Evolutionary conservation across 2,113 vertebrate species (phyloP).

Genomic region (Brevimyrus niger): DNA sequence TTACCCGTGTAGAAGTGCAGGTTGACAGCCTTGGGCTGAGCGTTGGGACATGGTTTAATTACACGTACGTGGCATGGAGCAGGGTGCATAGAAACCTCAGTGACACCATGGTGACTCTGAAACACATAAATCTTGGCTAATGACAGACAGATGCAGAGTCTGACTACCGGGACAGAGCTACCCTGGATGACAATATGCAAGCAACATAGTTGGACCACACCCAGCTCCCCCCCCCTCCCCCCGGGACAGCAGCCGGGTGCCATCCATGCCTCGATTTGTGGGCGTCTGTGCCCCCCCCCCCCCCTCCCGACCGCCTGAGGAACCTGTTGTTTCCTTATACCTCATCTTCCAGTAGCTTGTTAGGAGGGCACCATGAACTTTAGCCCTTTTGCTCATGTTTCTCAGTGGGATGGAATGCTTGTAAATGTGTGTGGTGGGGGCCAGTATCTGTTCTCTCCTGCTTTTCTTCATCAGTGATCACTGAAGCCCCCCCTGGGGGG

Average conservation of each 20-base stretch:
- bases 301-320: not conserved
- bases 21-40: not conserved
- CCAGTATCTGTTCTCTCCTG: not conserved
- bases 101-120: not conserved
- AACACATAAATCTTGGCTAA: conserved; percentile 14
- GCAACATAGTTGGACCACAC: not conserved
- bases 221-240: not conserved
- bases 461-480: not conserved
- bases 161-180: not conserved
- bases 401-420: not conserved
- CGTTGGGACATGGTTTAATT: not conserved
- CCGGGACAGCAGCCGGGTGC: not conserved
- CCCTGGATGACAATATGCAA: not conserved
- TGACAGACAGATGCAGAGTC: conserved; percentile 12
- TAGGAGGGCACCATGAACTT: not conserved
- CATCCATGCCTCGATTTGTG: not conserved
- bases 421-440: not conserved
- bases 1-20: not conserved
- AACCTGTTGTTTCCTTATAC: not conserved
- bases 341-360: not conserved
- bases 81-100: not conserved
- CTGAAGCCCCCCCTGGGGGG: not conserved
- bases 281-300: not conserved
- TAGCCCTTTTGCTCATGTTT: not conserved
- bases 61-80: not conserved